A percentile compares a stretch with the other conserved stretches of the same genome.
Conservation (phyloP, 2,888 invertebrate genomes). For the Amblyjoppa proteus region DNA sequence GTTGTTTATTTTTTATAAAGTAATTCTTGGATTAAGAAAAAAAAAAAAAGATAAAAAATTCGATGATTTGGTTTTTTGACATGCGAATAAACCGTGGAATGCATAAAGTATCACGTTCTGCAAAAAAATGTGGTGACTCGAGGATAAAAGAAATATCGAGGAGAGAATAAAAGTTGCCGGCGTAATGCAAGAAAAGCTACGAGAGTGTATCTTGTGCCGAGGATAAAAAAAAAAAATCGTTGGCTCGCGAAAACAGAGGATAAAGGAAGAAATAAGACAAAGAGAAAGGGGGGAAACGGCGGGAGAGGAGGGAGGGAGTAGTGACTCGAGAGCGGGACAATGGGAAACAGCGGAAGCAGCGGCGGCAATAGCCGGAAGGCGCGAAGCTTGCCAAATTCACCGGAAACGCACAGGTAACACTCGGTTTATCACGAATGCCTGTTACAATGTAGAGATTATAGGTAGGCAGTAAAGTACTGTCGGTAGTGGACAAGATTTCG, state of each 20-base stretch:
- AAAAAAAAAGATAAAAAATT: not conserved
- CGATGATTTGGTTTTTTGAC: not conserved
- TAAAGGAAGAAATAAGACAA: constrained; percentile 28
- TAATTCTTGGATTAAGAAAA: not conserved
- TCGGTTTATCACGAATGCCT: not conserved
- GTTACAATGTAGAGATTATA: not conserved
- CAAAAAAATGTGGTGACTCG: constrained; percentile 5
- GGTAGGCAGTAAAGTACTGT: not conserved
- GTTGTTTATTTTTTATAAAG: not conserved
- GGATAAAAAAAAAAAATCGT: constrained; percentile 43
- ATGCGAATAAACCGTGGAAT: not conserved
- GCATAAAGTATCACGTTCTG: not conserved
- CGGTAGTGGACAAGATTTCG: not conserved
- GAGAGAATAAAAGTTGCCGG: constrained; percentile 8
- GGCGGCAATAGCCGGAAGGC: constrained; percentile 87
- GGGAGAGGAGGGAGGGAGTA: constrained; percentile 51
- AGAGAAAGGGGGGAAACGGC: not conserved
- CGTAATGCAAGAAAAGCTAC: constrained; percentile 14
- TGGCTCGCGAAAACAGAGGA: constrained; percentile 50
- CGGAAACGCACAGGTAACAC: constrained; percentile 90
- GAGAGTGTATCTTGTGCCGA: constrained; percentile 43
- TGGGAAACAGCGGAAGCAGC: constrained; percentile 83
- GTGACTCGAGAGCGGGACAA: constrained; percentile 67
- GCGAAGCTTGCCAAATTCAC: constrained; percentile 92
- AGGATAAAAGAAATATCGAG: constrained; percentile 19